phyloP scores from a whole-genome alignment of 2,797 vertebrate genomes.

The Xiphophorus birchmanni region DNA sequence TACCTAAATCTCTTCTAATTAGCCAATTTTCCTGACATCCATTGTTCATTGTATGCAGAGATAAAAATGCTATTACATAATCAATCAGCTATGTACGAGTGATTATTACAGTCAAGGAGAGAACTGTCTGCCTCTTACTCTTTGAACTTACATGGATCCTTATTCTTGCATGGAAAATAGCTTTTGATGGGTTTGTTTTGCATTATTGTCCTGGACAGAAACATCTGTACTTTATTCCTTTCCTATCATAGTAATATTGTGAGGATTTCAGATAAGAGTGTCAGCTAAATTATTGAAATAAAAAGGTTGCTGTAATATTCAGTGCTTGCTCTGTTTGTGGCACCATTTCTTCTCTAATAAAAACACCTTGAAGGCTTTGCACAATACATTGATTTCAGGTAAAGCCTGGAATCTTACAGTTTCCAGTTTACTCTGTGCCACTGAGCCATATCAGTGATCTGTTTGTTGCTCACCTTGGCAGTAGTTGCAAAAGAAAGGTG shows the following conservation, averaged over 20 bases:
- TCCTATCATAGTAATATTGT: neutral
- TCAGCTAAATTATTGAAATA: neutral
- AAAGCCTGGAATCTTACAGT: neutral
- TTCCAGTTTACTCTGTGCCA: neutral
- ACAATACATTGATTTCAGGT: conserved; percentile 5
- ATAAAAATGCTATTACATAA: conserved; percentile 30
- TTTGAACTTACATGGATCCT: neutral
- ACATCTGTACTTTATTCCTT: neutral
- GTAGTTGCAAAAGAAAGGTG: neutral
- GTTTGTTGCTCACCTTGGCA: neutral
- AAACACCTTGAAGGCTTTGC: neutral
- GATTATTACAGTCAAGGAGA: conserved; percentile 16
- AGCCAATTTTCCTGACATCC: conserved; percentile 31
- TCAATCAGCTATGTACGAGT: conserved; percentile 47
- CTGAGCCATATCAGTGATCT: neutral
- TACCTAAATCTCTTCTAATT: conserved; percentile 61
- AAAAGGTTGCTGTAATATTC: conserved; percentile 2
- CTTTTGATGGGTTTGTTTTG: neutral
- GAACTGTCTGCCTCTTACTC: neutral
- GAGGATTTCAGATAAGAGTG: conserved; percentile 14
- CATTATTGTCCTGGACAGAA: neutral
- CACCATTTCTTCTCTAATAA: neutral
- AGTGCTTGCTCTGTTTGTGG: neutral
- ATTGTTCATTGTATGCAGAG: conserved; percentile 40
- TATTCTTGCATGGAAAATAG: neutral